Evolutionary conservation across 2,888 invertebrate species (phyloP).

Genomic region (Andrena praecox): DNA sequence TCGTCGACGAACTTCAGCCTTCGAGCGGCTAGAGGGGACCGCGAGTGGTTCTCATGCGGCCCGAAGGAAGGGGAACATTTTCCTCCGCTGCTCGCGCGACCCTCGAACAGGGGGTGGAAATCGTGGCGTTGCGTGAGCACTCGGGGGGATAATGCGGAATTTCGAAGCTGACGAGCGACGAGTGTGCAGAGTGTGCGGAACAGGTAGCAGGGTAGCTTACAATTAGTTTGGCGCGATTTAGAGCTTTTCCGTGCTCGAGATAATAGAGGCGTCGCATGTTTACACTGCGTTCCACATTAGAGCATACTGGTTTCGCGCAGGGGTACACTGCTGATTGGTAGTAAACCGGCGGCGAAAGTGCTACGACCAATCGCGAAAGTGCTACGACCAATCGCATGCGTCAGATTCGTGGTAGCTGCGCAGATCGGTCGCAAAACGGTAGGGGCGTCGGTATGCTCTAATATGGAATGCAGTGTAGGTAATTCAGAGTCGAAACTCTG

Average conservation of each 20-base stretch:
- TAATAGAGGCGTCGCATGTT: neutral
- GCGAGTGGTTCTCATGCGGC: conserved; percentile 58
- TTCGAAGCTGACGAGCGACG: neutral
- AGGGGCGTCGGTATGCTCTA: too few species aligned
- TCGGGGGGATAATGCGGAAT: neutral
- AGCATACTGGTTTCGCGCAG: too few species aligned
- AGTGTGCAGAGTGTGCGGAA: neutral
- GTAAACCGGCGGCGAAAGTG: too few species aligned
- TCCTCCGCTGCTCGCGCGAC: neutral
- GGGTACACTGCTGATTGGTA: too few species aligned
- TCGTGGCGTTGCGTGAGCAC: neutral
- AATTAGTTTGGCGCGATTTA: neutral
- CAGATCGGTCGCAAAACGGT: too few species aligned
- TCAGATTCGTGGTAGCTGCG: too few species aligned
- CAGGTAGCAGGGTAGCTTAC: neutral
- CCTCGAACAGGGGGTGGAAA: neutral
- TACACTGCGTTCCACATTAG: too few species aligned
- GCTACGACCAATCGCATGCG: too few species aligned
- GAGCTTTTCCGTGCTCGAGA: neutral
- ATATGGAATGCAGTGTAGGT: too few species aligned
- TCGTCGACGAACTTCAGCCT: conserved; percentile 61
- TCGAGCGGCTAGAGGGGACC: conserved; percentile 39
- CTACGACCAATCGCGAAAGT: too few species aligned
- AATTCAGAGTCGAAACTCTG: neutral
- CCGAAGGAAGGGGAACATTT: neutral